Evolutionary conservation across 1,140 invertebrate genomes (phyloP).

Genomic region (Oreohelix idahoensis): DNA sequence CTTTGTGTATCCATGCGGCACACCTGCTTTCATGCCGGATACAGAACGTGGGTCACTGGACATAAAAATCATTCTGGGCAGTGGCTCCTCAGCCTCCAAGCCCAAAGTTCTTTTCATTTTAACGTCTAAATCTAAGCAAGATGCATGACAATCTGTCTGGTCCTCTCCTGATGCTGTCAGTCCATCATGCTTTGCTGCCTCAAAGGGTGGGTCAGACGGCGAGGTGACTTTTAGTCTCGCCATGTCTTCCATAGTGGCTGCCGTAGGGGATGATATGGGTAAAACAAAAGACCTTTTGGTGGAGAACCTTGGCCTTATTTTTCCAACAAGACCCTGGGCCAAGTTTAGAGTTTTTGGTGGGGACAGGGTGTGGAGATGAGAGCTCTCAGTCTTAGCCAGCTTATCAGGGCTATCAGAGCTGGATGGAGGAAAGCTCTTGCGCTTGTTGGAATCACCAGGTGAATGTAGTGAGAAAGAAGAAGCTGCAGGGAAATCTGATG

Average conservation of each 20-base stretch:
- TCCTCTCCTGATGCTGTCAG: background rate
- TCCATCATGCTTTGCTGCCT: slow-evolving; percentile 5
- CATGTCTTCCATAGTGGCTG: slow-evolving; percentile 53
- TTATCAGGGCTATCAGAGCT: slow-evolving; percentile 35
- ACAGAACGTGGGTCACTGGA: slow-evolving; percentile 4
- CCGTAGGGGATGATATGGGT: slow-evolving; percentile 47
- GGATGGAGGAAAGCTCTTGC: background rate
- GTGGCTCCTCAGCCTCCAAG: background rate
- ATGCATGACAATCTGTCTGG: background rate
- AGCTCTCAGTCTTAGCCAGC: slow-evolving; percentile 27
- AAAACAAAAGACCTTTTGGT: slow-evolving; percentile 8
- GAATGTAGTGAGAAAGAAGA: slow-evolving; percentile 7
- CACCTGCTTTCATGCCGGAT: background rate
- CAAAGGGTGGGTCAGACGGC: slow-evolving; percentile 33
- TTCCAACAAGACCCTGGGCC: slow-evolving; percentile 8
- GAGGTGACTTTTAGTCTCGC: slow-evolving; percentile 45
- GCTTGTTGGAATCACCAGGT: slow-evolving; percentile 32
- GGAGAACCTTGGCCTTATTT: background rate
- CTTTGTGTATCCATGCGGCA: background rate
- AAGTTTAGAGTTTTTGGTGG: slow-evolving; percentile 29
- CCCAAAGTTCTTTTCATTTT: background rate
- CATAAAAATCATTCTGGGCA: background rate
- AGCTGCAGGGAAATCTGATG: slow-evolving; percentile 6
- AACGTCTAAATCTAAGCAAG: background rate
- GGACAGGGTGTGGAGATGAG: slow-evolving; percentile 14